These are phyloP conservation scores for Gobio occitaniae DNA, from an alignment of 2,797 vertebrate species.

Conservation along the genomic window DNA sequence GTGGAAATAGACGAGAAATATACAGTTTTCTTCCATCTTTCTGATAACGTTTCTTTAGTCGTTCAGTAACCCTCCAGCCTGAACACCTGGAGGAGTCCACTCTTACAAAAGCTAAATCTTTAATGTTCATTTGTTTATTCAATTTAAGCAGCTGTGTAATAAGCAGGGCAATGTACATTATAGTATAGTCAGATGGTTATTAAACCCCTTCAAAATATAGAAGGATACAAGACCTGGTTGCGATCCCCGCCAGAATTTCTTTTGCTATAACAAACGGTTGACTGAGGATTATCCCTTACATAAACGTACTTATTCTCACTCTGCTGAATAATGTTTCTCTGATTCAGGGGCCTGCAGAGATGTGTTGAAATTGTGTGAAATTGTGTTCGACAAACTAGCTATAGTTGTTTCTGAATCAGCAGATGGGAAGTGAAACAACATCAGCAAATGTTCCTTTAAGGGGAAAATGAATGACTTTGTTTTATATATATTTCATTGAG, in stretches of 20 bases:
- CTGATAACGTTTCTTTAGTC: too few species aligned
- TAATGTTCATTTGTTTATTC: neutral
- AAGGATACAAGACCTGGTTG: neutral
- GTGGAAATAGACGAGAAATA: too few species aligned
- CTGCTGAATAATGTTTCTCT: neutral
- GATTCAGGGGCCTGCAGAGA: conserved; percentile 6
- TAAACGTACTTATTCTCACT: neutral
- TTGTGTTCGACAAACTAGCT: neutral
- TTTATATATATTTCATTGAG: neutral
- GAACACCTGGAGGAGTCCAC: too few species aligned
- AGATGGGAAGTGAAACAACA: neutral
- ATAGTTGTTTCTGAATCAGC: neutral
- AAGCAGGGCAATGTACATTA: neutral
- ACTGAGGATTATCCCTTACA: neutral
- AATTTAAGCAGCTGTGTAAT: neutral
- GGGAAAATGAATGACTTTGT: neutral
- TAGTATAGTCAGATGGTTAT: neutral
- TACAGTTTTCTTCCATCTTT: too few species aligned
- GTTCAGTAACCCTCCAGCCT: too few species aligned
- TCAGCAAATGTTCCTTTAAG: conserved; percentile 3
- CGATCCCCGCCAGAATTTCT: neutral
- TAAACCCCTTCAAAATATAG: neutral
- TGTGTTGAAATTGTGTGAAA: conserved; percentile 7
- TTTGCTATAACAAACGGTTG: neutral
- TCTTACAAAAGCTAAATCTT: neutral